Evolutionary conservation across 1,140 invertebrate genomes (phyloP).

Genomic region (Listronotus bonariensis): DNA sequence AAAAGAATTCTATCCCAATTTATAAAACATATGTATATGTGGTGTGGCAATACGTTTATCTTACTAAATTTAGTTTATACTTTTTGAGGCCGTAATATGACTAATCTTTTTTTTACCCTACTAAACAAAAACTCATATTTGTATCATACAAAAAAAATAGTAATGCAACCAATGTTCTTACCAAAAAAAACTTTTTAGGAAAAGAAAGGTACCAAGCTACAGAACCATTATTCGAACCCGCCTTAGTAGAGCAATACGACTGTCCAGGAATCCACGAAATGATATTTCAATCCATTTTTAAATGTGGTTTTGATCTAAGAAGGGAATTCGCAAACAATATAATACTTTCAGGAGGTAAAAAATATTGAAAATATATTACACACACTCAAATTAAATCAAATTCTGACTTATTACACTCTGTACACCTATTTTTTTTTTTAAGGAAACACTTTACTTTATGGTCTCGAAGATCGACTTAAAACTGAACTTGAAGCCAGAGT

Average conservation of each 20-base stretch:
- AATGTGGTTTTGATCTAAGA: slow-evolving; percentile 31
- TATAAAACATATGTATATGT: too few relatives aligned
- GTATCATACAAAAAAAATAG: too few relatives aligned
- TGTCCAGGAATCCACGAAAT: slow-evolving; percentile 32
- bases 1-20: too few relatives aligned
- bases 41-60: too few relatives aligned
- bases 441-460: slow-evolving; percentile 27
- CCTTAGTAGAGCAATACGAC: slow-evolving; percentile 32
- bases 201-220: slow-evolving; percentile 20
- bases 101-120: too few relatives aligned
- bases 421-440: neutral
- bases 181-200: slow-evolving; percentile 6
- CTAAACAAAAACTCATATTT: too few relatives aligned
- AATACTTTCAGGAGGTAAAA: slow-evolving; percentile 35
- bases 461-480: slow-evolving; percentile 21
- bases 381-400: neutral
- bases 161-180: too few relatives aligned
- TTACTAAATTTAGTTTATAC: too few relatives aligned
- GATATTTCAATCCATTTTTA: slow-evolving; percentile 30
- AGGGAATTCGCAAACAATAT: slow-evolving; percentile 31
- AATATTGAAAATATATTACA: neutral
- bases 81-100: too few relatives aligned
- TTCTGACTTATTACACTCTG: neutral
- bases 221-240: slow-evolving; percentile 19
- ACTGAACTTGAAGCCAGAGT: slow-evolving; percentile 20